Conservation (phyloP, 2,113 vertebrate genomes). For the Oceanites oceanicus region DNA sequence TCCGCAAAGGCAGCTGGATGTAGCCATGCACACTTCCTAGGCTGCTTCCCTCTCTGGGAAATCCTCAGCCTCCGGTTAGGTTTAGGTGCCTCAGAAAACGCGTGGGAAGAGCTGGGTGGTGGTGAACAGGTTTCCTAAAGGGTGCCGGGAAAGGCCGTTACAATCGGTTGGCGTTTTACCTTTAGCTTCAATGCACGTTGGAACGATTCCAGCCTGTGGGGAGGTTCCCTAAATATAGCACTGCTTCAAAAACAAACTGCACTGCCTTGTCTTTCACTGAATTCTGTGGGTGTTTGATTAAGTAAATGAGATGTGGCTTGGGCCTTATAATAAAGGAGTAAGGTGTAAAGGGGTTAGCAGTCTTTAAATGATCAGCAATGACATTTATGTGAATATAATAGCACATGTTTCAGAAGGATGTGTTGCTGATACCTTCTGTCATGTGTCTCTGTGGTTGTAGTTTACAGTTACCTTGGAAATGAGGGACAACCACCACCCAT, state of each 20-base stretch:
- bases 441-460: neutral
- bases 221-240: neutral
- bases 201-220: neutral
- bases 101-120: neutral
- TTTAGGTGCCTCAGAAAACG: neutral
- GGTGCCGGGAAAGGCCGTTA: fast-evolving
- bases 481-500: neutral
- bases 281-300: neutral
- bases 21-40: neutral
- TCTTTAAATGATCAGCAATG: neutral
- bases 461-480: neutral
- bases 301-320: neutral
- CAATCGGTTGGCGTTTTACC: neutral
- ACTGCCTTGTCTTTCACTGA: neutral
- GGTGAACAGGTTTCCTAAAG: neutral
- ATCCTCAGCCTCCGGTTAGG: neutral
- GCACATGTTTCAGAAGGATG: neutral
- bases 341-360: neutral
- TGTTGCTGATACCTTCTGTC: neutral
- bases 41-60: neutral
- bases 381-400: neutral
- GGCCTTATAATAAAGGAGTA: neutral
- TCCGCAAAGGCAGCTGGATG: neutral
- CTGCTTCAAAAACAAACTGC: neutral
- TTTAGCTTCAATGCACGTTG: neutral